phyloP scores from a whole-genome alignment of 2,888 invertebrate species.

The Byasa hedistus region DNA sequence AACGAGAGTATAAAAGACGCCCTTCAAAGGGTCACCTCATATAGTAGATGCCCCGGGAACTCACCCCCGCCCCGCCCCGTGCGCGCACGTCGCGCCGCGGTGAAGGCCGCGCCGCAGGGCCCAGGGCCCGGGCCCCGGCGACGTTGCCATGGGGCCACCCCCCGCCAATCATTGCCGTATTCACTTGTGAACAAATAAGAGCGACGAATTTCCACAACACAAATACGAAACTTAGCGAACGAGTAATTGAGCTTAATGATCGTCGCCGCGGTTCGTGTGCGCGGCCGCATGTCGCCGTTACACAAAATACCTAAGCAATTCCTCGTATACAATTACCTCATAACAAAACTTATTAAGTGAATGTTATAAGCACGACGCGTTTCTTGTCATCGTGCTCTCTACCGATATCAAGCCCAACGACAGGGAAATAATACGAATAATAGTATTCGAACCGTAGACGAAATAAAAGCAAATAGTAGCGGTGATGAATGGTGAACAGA shows the following conservation, averaged over 20 bases:
- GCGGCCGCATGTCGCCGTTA: background rate
- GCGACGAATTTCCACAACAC: conserved; percentile 7
- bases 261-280: conserved; percentile 3
- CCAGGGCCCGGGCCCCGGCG: too few species aligned
- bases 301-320: too few species aligned
- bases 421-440: too few species aligned
- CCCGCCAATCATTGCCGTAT: conserved; percentile 49
- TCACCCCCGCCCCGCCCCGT: too few species aligned
- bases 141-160: conserved; percentile 54
- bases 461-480: conserved; percentile 45
- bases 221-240: background rate
- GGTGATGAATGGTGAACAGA: conserved; percentile 53
- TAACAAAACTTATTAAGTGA: too few species aligned
- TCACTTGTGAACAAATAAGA: conserved; percentile 38
- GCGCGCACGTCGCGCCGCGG: conserved; percentile 58
- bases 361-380: too few species aligned
- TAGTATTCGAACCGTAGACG: background rate
- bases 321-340: too few species aligned
- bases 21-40: conserved; percentile 64
- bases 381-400: too few species aligned
- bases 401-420: too few species aligned
- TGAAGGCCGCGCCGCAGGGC: conserved; percentile 50
- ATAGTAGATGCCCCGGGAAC: conserved; percentile 50
- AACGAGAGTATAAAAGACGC: conserved; percentile 52
- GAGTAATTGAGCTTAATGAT: conserved; percentile 6